phyloP scores from a whole-genome alignment of 2,797 vertebrate genomes.

The Tamandua tetradactyla region DNA sequence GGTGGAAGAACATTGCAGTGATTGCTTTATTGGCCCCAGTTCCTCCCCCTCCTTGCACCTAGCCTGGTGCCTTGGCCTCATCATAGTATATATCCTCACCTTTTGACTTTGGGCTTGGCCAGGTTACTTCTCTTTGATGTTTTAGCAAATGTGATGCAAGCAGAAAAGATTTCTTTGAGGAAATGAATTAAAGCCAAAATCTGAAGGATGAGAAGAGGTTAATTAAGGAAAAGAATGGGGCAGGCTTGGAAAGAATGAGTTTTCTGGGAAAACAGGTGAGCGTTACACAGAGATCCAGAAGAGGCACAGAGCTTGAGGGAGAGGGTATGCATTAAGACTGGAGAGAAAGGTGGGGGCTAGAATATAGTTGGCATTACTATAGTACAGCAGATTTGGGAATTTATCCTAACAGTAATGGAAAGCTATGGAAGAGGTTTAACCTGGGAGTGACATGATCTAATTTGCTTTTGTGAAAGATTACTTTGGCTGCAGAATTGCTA shows the following conservation, averaged over 20 bases:
- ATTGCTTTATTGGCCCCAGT: background rate
- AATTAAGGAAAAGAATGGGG: background rate
- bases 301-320: background rate
- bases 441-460: slow-evolving; percentile 41
- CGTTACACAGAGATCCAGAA: background rate
- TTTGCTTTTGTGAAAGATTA: slow-evolving; percentile 42
- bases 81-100: background rate
- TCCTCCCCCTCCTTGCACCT: background rate
- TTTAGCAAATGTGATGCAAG: background rate
- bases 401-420: slow-evolving; percentile 38
- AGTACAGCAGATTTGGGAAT: background rate
- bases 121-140: background rate
- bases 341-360: background rate
- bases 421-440: slow-evolving; percentile 26
- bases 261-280: slow-evolving; percentile 38
- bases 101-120: slow-evolving; percentile 19
- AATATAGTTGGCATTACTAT: background rate
- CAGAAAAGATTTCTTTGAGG: slow-evolving; percentile 31
- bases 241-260: background rate
- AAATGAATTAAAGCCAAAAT: background rate
- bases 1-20: background rate
- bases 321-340: background rate
- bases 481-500: slow-evolving; percentile 52
- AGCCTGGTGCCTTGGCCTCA: background rate
- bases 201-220: slow-evolving; percentile 4